phyloP scores from a whole-genome alignment of 2,888 invertebrate genomes.

The Thecophora atra region DNA sequence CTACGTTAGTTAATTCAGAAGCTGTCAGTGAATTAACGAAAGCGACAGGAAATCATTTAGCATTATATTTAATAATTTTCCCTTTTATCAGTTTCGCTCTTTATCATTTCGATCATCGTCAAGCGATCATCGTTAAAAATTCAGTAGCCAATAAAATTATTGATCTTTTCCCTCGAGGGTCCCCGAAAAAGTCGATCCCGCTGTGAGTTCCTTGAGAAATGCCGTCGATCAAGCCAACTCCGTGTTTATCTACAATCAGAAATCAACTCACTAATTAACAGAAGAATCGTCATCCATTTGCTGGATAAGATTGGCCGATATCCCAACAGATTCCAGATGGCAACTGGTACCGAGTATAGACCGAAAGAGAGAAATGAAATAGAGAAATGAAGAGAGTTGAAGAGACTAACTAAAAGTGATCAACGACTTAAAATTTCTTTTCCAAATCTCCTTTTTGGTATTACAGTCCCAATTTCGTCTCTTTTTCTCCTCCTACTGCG shows the following conservation, averaged over 20 bases:
- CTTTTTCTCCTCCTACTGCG: no score
- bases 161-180: background rate
- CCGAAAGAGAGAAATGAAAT: no score
- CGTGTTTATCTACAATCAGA: slow-evolving; percentile 17
- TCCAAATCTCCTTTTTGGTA: no score
- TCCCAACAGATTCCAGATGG: no score
- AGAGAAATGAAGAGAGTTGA: no score
- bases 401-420: no score
- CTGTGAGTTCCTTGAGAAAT: slow-evolving; percentile 7
- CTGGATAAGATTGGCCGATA: no score
- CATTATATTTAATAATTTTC: background rate
- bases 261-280: slow-evolving; percentile 35
- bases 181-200: slow-evolving; percentile 4
- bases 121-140: background rate
- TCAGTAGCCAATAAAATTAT: slow-evolving; percentile 28
- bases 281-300: background rate
- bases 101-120: background rate
- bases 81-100: no score
- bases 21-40: slow-evolving; percentile 27
- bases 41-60: slow-evolving; percentile 29
- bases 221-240: background rate
- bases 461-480: no score
- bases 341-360: no score
- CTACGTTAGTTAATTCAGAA: slow-evolving; percentile 14
- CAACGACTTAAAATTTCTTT: no score